Evolutionary conservation across 2,797 vertebrate species (phyloP), one percentile per base, ranked within the genome.

Genomic region (Gymnocypris eckloni): DNA sequence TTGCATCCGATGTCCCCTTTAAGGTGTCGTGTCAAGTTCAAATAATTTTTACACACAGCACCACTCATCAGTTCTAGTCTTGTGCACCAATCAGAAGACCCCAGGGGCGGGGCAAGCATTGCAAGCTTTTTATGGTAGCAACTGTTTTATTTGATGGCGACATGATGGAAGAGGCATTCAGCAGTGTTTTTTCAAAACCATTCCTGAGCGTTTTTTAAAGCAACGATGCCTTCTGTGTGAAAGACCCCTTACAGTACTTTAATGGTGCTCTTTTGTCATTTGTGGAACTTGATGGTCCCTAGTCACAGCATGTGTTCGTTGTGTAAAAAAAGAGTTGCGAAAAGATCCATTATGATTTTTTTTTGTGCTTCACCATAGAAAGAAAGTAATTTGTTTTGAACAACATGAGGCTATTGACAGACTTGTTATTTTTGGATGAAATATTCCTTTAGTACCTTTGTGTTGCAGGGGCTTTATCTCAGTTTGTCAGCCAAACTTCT

Each of bases 401-500:
- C 18, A 56, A 56, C 11, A n/a, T 4, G 3, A 12, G 15, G 28
- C 7, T 67, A 67, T 50, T 80, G 25, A 67, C 59, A 61, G 20
- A 16, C 4, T n/a, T 77, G 7, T 5, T 15, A 56, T 77, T 39
- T 56, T n/a, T 56, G 33, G 59, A 6, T 52, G 0, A 39, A 25
- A 18, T 33, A 52, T 67, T 67, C 4, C 4, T 76, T 66, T 52
- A 25, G n/a, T 67, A 77, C 28, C 48, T 64, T 28, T 69, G 9
- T 52, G 18, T 45, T 39, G 20, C 39, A 67, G 56, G 41, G 61
- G 84, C 25, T 80, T 71, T 80, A 71, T 69, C 75, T 79, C 79
- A 37, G 82, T 79, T 48, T 78, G 78, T 41, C 86, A 86, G 88
- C 79, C 75, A 87, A 92, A 92, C 90, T 89, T 89, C 80, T 2